Conservation (phyloP, 2,888 invertebrate genomes). For the Watsonalla cultraria region DNA sequence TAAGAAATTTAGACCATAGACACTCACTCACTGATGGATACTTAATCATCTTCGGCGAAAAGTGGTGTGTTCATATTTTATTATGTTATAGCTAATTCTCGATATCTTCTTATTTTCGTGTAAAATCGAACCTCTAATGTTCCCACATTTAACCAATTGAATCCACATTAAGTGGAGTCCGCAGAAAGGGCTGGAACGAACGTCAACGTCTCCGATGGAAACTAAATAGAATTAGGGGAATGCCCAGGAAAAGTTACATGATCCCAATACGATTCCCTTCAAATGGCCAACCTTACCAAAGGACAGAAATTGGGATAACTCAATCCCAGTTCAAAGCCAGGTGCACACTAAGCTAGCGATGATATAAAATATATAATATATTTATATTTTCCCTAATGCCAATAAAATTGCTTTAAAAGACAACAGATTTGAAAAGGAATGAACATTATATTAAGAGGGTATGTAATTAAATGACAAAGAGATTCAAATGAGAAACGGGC, state of each 20-base stretch:
- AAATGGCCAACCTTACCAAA: slow-evolving; percentile 37
- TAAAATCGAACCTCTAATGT: neutral
- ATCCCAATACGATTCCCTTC: slow-evolving; percentile 24
- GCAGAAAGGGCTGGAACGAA: neutral
- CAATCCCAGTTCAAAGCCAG: slow-evolving; percentile 13
- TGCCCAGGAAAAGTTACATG: slow-evolving; percentile 17
- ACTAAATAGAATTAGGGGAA: neutral
- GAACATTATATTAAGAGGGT: too few relatives aligned
- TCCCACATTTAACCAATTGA: neutral
- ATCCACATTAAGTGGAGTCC: neutral
- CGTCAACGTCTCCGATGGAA: neutral
- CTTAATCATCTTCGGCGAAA: too few relatives aligned
- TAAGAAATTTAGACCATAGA: too few relatives aligned
- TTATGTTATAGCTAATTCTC: too few relatives aligned
- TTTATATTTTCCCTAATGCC: too few relatives aligned
- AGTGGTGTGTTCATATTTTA: too few relatives aligned
- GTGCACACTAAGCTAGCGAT: neutral
- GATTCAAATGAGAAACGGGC: too few relatives aligned
- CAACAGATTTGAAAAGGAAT: too few relatives aligned
- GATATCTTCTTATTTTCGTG: neutral
- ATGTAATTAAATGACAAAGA: too few relatives aligned
- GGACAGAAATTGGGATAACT: slow-evolving; percentile 29
- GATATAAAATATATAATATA: neutral
- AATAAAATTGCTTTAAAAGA: too few relatives aligned
- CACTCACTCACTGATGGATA: too few relatives aligned